These are phyloP conservation scores for Sclerurus mexicanus DNA, from an alignment of 2,113 vertebrate genomes.

Conservation along the genomic window DNA sequence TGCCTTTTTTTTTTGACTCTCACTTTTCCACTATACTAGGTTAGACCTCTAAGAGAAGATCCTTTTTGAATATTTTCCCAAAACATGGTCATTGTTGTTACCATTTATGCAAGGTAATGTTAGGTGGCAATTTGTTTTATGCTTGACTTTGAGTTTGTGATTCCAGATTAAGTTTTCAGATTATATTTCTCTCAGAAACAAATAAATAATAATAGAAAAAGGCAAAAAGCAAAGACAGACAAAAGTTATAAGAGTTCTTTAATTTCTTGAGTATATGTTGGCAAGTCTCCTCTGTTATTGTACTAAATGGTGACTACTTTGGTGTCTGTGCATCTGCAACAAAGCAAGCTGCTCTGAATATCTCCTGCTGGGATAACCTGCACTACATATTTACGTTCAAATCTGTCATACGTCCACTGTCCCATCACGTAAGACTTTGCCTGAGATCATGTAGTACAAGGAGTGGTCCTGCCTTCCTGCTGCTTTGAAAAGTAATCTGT, in stretches of 20 bases:
- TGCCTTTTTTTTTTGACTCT: neutral
- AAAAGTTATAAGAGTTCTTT: neutral
- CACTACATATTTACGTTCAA: neutral
- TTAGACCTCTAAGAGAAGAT: neutral
- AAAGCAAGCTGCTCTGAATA: neutral
- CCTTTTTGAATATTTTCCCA: neutral
- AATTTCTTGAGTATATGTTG: neutral
- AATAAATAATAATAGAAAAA: neutral
- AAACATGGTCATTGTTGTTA: neutral
- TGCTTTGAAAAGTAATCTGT: neutral
- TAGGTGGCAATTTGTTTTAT: neutral
- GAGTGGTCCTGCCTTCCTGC: neutral
- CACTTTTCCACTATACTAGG: neutral
- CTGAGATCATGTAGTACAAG: neutral
- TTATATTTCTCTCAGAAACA: neutral
- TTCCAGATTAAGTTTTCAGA: neutral
- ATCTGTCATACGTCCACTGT: neutral
- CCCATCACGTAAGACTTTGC: neutral
- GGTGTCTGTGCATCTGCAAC: neutral
- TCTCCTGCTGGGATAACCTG: neutral
- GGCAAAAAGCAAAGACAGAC: neutral
- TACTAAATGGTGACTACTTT: neutral
- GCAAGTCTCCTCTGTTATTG: neutral
- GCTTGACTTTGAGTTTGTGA: neutral
- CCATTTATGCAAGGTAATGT: neutral